A percentile compares a stretch with the other conserved stretches of the same genome.
phyloP scores from a whole-genome alignment of 37 sponge, comb jelly and placozoan species.

The Bolinopsis microptera region DNA sequence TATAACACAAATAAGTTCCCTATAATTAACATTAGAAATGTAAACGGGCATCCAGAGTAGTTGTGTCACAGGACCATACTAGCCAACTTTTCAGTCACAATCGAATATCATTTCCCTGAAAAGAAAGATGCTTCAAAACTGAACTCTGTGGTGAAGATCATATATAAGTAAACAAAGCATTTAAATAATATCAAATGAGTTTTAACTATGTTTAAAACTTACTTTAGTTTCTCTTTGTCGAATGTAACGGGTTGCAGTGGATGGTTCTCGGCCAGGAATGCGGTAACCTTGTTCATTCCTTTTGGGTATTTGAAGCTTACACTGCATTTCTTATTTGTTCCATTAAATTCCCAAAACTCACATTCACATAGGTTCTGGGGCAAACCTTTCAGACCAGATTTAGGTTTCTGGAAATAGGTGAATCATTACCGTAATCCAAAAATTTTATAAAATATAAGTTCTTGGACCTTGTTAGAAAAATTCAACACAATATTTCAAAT shows the following conservation, averaged over 20 bases:
- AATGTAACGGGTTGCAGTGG: background rate
- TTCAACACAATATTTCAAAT: no score
- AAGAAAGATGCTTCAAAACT: background rate
- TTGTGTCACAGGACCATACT: no score
- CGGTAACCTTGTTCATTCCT: background rate
- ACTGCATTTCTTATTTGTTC: background rate
- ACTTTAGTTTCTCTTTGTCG: background rate
- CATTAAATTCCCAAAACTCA: conserved; percentile 33
- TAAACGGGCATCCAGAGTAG: no score
- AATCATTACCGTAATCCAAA: background rate
- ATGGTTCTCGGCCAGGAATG: background rate
- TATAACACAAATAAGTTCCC: no score
- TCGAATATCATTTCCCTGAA: background rate
- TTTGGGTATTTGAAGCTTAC: background rate
- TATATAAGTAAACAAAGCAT: no score
- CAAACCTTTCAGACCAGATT: background rate
- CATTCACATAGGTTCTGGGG: conserved; percentile 15
- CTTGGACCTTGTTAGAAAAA: background rate
- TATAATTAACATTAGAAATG: no score
- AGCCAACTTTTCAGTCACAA: background rate
- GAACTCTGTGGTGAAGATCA: no score
- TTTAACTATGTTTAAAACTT: background rate
- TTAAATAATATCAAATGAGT: no score
- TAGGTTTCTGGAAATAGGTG: background rate
- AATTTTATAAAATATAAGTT: background rate